Base-by-base conservation (phyloP, 2,888 invertebrate genomes). In the Ectemnius lituratus region DNA sequence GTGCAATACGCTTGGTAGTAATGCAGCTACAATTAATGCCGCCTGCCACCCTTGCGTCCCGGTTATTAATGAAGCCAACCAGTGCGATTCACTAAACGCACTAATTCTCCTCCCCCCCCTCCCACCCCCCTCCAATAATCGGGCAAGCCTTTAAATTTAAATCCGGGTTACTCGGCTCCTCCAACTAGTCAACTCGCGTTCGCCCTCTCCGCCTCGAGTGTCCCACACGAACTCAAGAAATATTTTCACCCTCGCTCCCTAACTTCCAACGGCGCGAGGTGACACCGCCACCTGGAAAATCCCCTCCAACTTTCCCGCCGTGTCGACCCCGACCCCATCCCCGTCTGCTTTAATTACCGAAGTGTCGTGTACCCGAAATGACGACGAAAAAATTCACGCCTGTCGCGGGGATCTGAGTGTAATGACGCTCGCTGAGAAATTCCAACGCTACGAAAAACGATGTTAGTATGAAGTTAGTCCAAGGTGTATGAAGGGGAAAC, bases 21-120 rank as follows among this genome's bases (percentile, higher is more conserved):
- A 83, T 81, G 70, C 70, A 80, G 76, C 71, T 72, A 79, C 65
- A 73, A 82, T 82, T 83, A 82, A 83, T 75, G 70, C 59, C 63
- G 61, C 52, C 63, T 62, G 58, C 61, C 56, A 16, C 52, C 59
- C 62, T 78, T 67, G 62, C 57, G 16, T 16, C 52, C 8, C 45
- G 63, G 58, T 70, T 70, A 78, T 78, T 73, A 70, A 70, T 73
- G 67, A 70, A 70, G 64, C 78, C 37, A 37, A 11, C 37, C 23
- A 27, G 47, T 72, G 63, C 73, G 73, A 77, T 77, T 62, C 23
- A 61, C 56, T 58, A 61, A 76, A 59, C 16, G 57, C 59, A n/a
- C 57, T 28, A 5, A 1, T 23, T 28, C 52, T 46, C 11, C 52
- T 45, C 49, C 62, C 52, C 28, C 28, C 28, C 1, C 20, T 20